Evolutionary conservation across 1,140 invertebrate species (phyloP), one percentile per base, ranked within the genome.

Genomic region (Calephelis virginiensis): DNA sequence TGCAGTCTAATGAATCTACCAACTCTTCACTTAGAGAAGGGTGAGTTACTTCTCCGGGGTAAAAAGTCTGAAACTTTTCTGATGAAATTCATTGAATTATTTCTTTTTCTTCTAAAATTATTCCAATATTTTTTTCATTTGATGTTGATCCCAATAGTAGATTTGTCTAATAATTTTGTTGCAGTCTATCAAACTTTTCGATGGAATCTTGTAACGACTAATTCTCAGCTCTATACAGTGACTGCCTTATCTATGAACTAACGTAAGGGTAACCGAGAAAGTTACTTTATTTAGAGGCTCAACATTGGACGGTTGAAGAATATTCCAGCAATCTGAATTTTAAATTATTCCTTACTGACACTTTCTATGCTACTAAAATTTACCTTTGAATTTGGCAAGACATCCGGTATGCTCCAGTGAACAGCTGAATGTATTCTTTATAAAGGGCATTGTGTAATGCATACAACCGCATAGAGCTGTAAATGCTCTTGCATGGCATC

Each of bases 381-480:
- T 48, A 84, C 83, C 82, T 66, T 66, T 72, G 12, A 84, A 75
- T 46, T 83, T 84, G 45, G 70, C 71, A 8, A 84, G 71, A 47
- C 83, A 86, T 45, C 38, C 1, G 6, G 81, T 61, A 13, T 86
- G 72, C 8, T 75, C 69, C 17, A 76, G 62, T 0, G 76, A 73
- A 68, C 82, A 86, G 14, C 8, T 10, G 8, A 14, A 8, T 9
- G 45, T 14, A 4, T 49, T n/a, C 46, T 64, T 43, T 6, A 43
- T n/a, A 12, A 56, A 2, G 9, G 71, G 68, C 45, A 77, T 61
- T 0, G 65, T 70, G 60, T 72, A 75, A 6, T 79, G 83, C 46
- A 68, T 70, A 62, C 83, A 85, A 6, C 60, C 61, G 53, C 83
- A 86, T 9, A 86, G 72, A 38, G 73, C 72, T 11, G 53, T 56